Base-by-base conservation (phyloP, 2,113 vertebrate genomes). In the Limanda limanda region DNA sequence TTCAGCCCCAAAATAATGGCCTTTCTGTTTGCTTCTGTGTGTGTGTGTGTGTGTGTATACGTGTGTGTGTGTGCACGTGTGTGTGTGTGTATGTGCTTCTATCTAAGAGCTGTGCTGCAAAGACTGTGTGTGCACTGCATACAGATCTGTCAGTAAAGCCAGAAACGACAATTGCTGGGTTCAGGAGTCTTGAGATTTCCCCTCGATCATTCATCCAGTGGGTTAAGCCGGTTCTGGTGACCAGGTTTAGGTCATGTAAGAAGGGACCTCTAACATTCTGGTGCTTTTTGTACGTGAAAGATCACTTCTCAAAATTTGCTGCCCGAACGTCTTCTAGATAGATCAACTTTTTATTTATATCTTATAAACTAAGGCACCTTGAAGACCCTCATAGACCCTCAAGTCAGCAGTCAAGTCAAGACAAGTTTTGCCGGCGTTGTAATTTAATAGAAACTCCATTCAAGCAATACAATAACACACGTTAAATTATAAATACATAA, bases 1-100 rank as follows among this genome's bases (percentile, higher is more conserved):
- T 90, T 89, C 86, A 85, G 88, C 66, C 83, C 63, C 78, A 90
- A 91, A 91, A 92, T 92, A 92, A 92, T 91, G 89, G 91, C 83
- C 88, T 93, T 90, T 91, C 83, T 92, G 87, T 89, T 91, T 87
- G 79, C 86, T 37, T 71, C 83, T 74, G 6, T 42, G 70, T 76
- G 72, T 57, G 57, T 74, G 71, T 76, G 72, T 57, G 57, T 74
- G 71, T 83, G 79, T 9, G 1, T 51, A 31, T 84, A 89, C 89
- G 84, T 54, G 21, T 82, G 31, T 31, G 31, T 31, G 31, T 31
- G 31, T 31, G 31, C 25, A 27, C 3, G 3, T 51, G 63, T n/a
- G 82, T 42, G 47, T 59, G 55, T 63, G 66, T 74, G 74, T 62
- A 12, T 24, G 23, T 17, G 58, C n/a, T 56, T 84, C 71, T 85